Evolutionary conservation across 2,888 invertebrate species (phyloP), one percentile per base, ranked within the genome.

Genomic region (Anoplius nigerrimus): DNA sequence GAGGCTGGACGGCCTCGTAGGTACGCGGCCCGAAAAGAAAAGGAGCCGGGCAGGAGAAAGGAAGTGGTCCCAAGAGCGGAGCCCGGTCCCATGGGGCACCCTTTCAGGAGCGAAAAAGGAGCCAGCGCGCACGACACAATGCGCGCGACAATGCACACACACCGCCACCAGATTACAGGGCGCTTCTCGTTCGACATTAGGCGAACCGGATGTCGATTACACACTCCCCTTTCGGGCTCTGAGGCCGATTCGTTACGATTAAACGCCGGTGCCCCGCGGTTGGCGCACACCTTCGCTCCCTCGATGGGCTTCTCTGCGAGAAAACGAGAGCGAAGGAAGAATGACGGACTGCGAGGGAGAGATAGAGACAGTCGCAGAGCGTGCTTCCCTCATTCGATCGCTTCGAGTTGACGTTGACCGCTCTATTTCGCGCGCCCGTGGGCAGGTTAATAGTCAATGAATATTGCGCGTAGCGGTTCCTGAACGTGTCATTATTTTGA

Each of bases 141-240:
- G 11, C 34, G 34, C 61, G 73, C 68, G 70, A 78, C 78, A 77
- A 79, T 78, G 70, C 75, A 69, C 75, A 66, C 74, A 70, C 75
- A 74, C 71, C 54, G 71, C 74, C 70, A 72, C 68, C 68, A 76
- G 82, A 82, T 83, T 84, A 84, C 81, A 82, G 80, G 82, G 79
- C 80, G 74, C 78, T 75, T 75, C 75, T 75, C 67, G 69, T 73
- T 75, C 75, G 71, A 75, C 76, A 79, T 82, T 80, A 76, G 80
- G 71, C 74, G 71, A 78, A 77, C 80, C 77, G 78, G 83, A 82
- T 82, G 83, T 82, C 80, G 78, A 84, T 84, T 83, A 80, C 78
- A 78, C 73, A 78, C 76, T 75, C 66, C 69, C 71, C 69, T 78
- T 54, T 71, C 69, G 74, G 68, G 64, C 62, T 64, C 65, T 34